Evolutionary conservation across 2,888 invertebrate genomes (phyloP), one percentile per base, ranked within the genome.

Genomic region (Andrena minutula): DNA sequence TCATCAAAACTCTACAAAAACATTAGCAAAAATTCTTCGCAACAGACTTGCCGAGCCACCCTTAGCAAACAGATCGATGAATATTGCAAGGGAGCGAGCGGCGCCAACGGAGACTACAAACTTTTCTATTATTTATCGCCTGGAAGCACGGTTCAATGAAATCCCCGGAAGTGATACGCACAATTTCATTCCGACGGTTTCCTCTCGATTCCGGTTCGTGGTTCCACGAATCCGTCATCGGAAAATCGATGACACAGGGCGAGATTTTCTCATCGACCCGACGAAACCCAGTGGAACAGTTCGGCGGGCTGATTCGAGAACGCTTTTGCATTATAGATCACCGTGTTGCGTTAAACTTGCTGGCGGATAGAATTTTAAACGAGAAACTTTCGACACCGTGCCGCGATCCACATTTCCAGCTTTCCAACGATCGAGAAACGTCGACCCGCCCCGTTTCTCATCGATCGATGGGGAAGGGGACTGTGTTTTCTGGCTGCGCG

Each of bases 301-400:
- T 26, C 10, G 20, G 20, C 35, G 20, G 56, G 16, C 28, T 78
- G 30, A 26, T 63, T 51, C 65, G 32, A 26, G 23, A 63, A 60
- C 47, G n/a, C 30, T 68, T 56, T 60, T 79, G 53, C 66, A 79
- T 83, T 77, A 75, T 68, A 75, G 58, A 75, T 71, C 56, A 51
- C 53, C 16, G 63, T 53, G 64, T 75, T 41, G 53, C 58, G 58
- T 64, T 60, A 26, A 64, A 41, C 65, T 61, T 35, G 65, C 20
- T 23, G 32, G 16, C 23, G 32, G 53, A 73, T 77, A 77, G 73
- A 83, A 83, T 77, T 83, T 83, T 56, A 58, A 74, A 71, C 61
- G 56, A 73, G 56, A 32, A 60, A 65, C 65, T 71, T 60, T 63
- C 56, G 77, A 4, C 61, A 2, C 63, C 20, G 23, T 12, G 5